Percentiles rank a stretch among this genome's conserved stretches.
Conservation (phyloP, 2,888 invertebrate genomes). For the Eurois occulta region DNA sequence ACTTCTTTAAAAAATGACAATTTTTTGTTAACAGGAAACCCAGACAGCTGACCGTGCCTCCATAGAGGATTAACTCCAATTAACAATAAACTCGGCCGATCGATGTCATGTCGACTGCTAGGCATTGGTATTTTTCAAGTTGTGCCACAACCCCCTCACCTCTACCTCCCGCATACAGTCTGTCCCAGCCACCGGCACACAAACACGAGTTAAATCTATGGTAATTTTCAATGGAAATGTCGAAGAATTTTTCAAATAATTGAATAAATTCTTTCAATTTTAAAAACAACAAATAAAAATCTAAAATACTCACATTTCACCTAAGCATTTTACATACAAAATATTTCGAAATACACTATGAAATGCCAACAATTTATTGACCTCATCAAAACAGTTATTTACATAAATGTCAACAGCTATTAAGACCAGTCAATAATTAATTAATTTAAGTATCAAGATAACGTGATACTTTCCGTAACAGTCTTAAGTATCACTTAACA, state of each 20-base stretch:
- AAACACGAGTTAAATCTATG: neutral
- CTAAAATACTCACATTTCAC: no score
- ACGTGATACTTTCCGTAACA: constrained; percentile 33
- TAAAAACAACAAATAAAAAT: no score
- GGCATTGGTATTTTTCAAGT: neutral
- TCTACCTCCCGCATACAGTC: neutral
- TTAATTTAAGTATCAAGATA: constrained; percentile 4
- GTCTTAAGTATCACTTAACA: neutral
- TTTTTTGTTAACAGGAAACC: neutral
- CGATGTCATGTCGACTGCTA: neutral
- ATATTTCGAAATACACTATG: neutral
- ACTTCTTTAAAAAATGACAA: neutral
- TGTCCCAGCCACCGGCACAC: neutral
- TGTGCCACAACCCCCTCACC: neutral
- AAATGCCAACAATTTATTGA: constrained; percentile 1
- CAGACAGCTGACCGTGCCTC: no score
- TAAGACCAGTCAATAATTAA: constrained; percentile 4
- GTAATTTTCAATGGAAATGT: neutral
- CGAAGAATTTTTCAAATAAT: no score
- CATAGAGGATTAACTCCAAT: neutral
- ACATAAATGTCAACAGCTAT: constrained; percentile 16
- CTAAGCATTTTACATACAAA: no score
- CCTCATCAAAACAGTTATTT: constrained; percentile 17
- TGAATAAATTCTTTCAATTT: no score
- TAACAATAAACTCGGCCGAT: neutral